These are phyloP conservation scores for Pachypanchax playfairii DNA, from an alignment of 2,113 vertebrate species.

Conservation along the genomic window DNA sequence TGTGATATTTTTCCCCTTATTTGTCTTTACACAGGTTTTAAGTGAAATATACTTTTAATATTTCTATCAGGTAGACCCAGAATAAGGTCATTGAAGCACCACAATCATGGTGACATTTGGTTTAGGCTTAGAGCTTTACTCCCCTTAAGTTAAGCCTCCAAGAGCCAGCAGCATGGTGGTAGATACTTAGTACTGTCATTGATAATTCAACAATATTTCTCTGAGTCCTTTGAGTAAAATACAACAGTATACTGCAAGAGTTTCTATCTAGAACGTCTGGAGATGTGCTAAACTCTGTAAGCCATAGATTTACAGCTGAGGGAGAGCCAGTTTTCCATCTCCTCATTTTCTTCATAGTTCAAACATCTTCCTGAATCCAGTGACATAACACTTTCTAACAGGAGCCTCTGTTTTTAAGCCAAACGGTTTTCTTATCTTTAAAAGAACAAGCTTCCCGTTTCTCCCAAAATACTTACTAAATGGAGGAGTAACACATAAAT, in stretches of 20 bases:
- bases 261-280: neutral
- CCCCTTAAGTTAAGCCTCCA: neutral
- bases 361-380: neutral
- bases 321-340: neutral
- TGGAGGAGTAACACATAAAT: neutral
- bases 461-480: constrained; percentile 7
- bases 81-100: neutral
- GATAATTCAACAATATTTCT: constrained; percentile 18
- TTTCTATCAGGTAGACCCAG: neutral
- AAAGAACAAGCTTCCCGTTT: neutral
- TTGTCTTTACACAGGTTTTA: neutral
- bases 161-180: neutral
- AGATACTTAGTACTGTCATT: neutral
- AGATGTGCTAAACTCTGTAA: neutral
- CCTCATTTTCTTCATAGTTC: constrained; percentile 6
- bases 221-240: neutral
- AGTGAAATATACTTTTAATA: neutral
- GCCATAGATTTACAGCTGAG: neutral
- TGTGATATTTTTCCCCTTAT: neutral
- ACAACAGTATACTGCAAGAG: neutral
- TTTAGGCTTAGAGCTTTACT: neutral
- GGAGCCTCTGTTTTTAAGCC: neutral
- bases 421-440: constrained; percentile 14
- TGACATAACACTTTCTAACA: neutral
- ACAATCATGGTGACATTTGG: neutral